A percentile compares a stretch with the other conserved stretches of the same genome.
Conservation (phyloP, 2,113 vertebrate genomes). For the Pedionomus torquatus region DNA sequence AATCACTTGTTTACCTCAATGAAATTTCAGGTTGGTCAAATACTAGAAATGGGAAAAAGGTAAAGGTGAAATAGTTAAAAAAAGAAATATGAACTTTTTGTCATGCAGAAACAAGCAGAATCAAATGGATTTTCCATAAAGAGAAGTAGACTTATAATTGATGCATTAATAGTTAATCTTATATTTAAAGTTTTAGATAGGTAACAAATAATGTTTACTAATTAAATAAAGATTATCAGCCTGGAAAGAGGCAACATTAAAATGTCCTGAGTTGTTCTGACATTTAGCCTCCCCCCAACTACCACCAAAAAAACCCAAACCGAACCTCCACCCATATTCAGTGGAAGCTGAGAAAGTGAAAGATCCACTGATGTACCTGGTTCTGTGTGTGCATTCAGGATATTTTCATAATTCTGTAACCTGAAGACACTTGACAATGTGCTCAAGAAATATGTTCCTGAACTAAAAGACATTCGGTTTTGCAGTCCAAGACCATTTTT, state of each 20-base stretch:
- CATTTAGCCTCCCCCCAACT: not conserved
- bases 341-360: not conserved
- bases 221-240: not conserved
- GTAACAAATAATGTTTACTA: not conserved
- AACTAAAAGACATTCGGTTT: not conserved
- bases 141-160: not conserved
- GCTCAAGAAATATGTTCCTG: not conserved
- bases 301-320: not conserved
- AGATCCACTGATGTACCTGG: accelerated
- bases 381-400: not conserved
- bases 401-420: not conserved
- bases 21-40: not conserved
- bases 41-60: not conserved
- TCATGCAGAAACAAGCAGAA: not conserved
- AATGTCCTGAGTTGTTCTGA: not conserved
- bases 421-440: not conserved
- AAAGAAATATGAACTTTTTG: not conserved
- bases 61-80: not conserved
- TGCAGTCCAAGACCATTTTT: not conserved
- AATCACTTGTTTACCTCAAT: not conserved
- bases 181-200: not conserved
- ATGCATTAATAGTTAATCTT: not conserved
- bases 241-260: not conserved
- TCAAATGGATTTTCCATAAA: not conserved
- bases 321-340: not conserved